Base-by-base conservation (phyloP, 2,888 invertebrate genomes). In the Spatulosminthurus flaviceps region DNA sequence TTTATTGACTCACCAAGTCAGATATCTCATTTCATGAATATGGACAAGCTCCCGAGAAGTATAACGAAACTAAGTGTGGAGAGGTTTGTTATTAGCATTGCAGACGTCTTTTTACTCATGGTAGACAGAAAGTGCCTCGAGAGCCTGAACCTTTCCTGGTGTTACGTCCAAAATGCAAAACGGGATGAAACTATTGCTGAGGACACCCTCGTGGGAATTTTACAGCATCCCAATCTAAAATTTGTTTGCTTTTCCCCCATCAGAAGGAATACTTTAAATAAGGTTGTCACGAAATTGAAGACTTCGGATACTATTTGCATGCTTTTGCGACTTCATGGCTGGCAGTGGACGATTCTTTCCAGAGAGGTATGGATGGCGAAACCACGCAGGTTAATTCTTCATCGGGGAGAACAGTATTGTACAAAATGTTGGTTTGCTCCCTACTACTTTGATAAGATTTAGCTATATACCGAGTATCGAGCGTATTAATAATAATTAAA, bases 131-230 rank as follows among this genome's bases (percentile, higher is more conserved):
- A 29, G 7, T 61, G 29, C 51, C 51, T 80, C 0, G 42, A 80
- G 21, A 77, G 73, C 41, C 69, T 80, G 13, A 73, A 72, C 24
- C 29, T 80, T 7, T 72, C 71, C 22, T 77, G 73, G 0, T 80
- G 74, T 29, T 74, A 61, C 22, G 34, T 74, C 9, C 60, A 74
- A 60, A 61, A 60, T 7, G 26, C 61, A 0, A 74, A 21, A 16
- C 29, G 24, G 19, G 74, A 74, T 74, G 74, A 74, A 29, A 29
- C 64, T 5, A 29, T 74, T n/a, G 29, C 64, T 2, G 74, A 74
- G 26, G 74, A 28, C 29, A 28, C 61, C 1, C 16, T 74, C n/a
- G 19, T 13, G 4, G 51, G 51, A 29, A 29, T 74, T 21, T 26
- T 74, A 13, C 29, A 22, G 19, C 74, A 74, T 34, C 74, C 74